Evolutionary conservation across 92 coral and sea anemone species (phyloP).

Genomic region (Palythoa caribaeorum): DNA sequence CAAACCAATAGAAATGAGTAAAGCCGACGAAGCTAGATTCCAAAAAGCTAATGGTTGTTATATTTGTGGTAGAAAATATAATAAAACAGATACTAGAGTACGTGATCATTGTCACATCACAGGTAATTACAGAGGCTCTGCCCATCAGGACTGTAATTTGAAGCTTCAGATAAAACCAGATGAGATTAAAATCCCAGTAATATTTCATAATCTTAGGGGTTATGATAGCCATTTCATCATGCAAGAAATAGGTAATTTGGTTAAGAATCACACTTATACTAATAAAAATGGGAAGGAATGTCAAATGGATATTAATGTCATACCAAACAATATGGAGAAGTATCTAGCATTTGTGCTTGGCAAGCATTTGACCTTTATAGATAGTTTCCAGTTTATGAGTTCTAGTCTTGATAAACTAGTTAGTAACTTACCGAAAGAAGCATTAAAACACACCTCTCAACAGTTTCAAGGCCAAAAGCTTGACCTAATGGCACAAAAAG

Average conservation of each 20-base stretch:
- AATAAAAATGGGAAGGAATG: constrained; percentile 23
- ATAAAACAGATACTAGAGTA: constrained; percentile 22
- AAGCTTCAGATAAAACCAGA: too few species aligned
- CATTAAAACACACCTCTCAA: too few species aligned
- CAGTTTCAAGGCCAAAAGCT: too few species aligned
- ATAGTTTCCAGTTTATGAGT: constrained; percentile 60
- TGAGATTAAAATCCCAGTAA: too few species aligned
- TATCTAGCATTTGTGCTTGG: constrained; percentile 57
- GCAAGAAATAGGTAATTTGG: constrained; percentile 39
- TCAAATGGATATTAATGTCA: constrained; percentile 28
- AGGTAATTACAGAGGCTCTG: constrained; percentile 51
- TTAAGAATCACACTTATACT: constrained; percentile 6
- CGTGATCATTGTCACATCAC: constrained; percentile 52
- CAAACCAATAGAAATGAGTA: too few species aligned
- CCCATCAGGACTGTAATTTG: constrained; percentile 30
- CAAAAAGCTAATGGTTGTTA: too few species aligned
- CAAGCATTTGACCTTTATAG: constrained; percentile 30
- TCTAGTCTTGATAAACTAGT: constrained; percentile 33
- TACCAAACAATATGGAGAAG: constrained; percentile 59
- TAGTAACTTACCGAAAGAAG: too few species aligned
- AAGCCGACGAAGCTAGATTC: too few species aligned
- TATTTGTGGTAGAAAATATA: too few species aligned
- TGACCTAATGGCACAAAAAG: too few species aligned
- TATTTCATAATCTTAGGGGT: too few species aligned
- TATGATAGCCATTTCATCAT: too few species aligned